Conservation (phyloP, 2,797 vertebrate species). For the Scarus forsteni region DNA sequence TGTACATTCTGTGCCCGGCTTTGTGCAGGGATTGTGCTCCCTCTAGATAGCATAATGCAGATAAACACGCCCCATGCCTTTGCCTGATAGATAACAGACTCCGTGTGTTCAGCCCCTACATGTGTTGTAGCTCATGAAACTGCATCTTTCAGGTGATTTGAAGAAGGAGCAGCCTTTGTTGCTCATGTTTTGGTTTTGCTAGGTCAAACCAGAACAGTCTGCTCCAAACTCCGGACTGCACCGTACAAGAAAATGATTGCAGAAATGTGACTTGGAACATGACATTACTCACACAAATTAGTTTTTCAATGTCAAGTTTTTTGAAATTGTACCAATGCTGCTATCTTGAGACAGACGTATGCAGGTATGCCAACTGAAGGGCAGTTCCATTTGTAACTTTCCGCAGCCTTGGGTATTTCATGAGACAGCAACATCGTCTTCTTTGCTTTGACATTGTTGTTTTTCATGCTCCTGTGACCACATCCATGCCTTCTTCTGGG, state of each 20-base stretch:
- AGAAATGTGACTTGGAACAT: background rate
- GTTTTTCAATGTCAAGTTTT: background rate
- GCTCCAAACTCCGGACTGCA: background rate
- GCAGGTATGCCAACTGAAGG: background rate
- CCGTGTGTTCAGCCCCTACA: too few species aligned
- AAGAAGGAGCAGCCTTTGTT: too few species aligned
- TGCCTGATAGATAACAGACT: too few species aligned
- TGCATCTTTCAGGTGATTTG: too few species aligned
- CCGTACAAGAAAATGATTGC: background rate
- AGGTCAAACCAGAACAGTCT: background rate
- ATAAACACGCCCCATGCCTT: too few species aligned
- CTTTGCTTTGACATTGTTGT: constrained; percentile 22
- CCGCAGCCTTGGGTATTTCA: background rate
- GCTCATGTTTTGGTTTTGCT: background rate
- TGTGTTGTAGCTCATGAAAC: too few species aligned
- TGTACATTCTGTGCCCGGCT: too few species aligned
- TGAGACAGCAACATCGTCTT: background rate
- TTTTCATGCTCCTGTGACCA: constrained; percentile 22
- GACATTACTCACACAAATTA: background rate
- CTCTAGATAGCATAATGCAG: too few species aligned
- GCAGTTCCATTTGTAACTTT: background rate
- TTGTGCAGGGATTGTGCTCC: too few species aligned
- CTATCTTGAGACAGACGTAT: background rate
- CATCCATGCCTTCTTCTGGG: constrained; percentile 35
- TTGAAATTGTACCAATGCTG: background rate